These are phyloP conservation scores for Pachyseris speciosa DNA, from an alignment of 64 coral and sea anemone species.

Conservation along the genomic window DNA sequence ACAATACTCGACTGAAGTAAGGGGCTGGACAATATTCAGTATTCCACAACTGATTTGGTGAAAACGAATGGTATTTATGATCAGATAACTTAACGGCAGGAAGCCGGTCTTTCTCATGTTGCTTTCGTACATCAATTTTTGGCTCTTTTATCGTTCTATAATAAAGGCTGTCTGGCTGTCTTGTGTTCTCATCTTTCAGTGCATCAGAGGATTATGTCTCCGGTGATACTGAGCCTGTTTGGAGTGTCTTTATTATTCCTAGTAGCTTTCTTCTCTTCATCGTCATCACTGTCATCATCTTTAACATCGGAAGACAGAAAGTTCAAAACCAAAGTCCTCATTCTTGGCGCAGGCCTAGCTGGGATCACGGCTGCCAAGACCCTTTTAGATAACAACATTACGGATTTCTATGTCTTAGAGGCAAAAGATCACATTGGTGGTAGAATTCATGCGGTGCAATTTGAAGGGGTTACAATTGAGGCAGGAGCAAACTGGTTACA, in stretches of 20 bases:
- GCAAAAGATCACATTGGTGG: constrained; percentile 57
- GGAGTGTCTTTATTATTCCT: background rate
- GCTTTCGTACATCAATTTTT: too few species aligned
- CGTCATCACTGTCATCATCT: background rate
- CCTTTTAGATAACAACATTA: constrained; percentile 12
- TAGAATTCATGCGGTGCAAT: constrained; percentile 2
- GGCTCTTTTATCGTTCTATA: too few species aligned
- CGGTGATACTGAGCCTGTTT: background rate
- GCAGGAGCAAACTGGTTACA: constrained; percentile 55
- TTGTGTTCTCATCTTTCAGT: too few species aligned
- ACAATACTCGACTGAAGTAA: too few species aligned
- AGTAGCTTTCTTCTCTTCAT: too few species aligned
- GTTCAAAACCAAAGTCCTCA: constrained; percentile 9
- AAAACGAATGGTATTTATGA: too few species aligned
- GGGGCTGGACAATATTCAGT: too few species aligned
- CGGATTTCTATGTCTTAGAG: constrained; percentile 46
- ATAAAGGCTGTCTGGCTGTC: too few species aligned
- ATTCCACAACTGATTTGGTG: too few species aligned
- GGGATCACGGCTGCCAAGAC: constrained; percentile 23
- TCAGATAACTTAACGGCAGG: too few species aligned
- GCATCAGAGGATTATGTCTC: background rate
- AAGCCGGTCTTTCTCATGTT: too few species aligned
- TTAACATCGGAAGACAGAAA: background rate
- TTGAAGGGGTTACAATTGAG: constrained; percentile 15
- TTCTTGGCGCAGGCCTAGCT: constrained; percentile 55